Conservation (phyloP, 92 coral and sea anemone genomes). For the Galaxea fascicularis region DNA sequence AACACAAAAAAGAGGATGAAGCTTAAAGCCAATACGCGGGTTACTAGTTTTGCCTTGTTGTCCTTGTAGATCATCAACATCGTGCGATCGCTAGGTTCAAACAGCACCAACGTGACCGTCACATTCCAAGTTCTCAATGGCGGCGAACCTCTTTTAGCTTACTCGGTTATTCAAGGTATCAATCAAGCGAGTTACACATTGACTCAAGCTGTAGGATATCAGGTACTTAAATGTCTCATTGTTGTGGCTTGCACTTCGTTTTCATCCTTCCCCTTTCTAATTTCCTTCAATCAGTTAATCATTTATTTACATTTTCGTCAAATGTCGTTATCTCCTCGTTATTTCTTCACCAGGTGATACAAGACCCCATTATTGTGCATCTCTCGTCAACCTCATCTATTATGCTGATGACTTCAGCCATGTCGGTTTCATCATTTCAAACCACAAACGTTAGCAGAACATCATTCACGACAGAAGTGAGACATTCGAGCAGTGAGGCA, state of each 20-base stretch:
- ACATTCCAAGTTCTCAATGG: conserved; percentile 25
- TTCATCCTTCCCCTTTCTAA: neutral
- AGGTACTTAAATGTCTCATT: neutral
- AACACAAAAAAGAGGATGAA: neutral
- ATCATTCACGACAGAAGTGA: neutral
- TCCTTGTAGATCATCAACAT: conserved; percentile 12
- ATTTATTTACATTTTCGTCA: neutral
- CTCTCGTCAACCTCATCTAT: conserved; percentile 1
- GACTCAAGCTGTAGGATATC: conserved; percentile 5
- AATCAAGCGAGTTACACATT: neutral
- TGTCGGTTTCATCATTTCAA: neutral
- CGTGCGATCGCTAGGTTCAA: neutral
- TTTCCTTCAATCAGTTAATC: too few species aligned
- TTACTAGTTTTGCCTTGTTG: neutral
- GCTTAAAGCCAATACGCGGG: neutral
- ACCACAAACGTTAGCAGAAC: neutral
- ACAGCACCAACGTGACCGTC: conserved; percentile 21
- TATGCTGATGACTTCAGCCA: conserved; percentile 3
- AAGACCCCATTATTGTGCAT: conserved; percentile 5
- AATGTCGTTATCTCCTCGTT: neutral
- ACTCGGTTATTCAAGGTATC: conserved; percentile 12
- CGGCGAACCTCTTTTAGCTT: conserved; percentile 18
- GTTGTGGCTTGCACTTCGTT: neutral
- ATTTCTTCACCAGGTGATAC: conserved; percentile 2
- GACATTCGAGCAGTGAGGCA: neutral